Base-by-base conservation (phyloP, 2,113 vertebrate species). In the Coryphaenoides rupestris region DNA sequence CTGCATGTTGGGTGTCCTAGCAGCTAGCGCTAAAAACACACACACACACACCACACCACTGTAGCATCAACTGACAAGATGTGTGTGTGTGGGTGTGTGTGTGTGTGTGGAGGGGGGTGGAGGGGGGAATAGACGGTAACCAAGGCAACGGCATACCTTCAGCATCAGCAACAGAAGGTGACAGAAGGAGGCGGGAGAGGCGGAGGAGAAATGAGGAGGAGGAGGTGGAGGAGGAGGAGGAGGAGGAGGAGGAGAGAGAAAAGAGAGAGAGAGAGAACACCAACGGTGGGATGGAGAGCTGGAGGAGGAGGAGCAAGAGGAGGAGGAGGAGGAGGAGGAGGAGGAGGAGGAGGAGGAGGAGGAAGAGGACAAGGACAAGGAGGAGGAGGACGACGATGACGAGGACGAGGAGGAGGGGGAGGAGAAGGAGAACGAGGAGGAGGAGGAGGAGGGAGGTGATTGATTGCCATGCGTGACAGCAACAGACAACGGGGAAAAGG, bases 101-200 rank as follows among this genome's bases (percentile, higher is more conserved):
- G n/a, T n/a, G n/a, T n/a, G n/a, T n/a, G n/a, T n/a, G n/a, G n/a
- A n/a, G n/a, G n/a, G n/a, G n/a, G n/a, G 47, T 17, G 21, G 54
- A 9, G 21, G 23, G 19, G 12, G 4, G 23, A 22, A 19, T 9
- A 23, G 14, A 55, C 2, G 54, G 88, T 89, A 90, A 84, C 88
- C 86, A 83, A 77, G 86, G 86, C 84, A 90, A 90, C 90, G 53
- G 69, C 19, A 76, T 62, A 82, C 76, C 79, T 81, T 77, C 80
- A 81, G 78, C 81, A 86, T 78, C 54, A 59, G 53, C 21, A 33
- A 72, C 21, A 28, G 47, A 58, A 21, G 62, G 5, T 55, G 53
- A 74, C 60, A 67, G 6, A 10, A 69, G 53, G 7, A 67, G 62
- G 59, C 70, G 54, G 59, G 77, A 72, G 59, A 12, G 54, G 21